Evolutionary conservation across 2,797 vertebrate genomes (phyloP).

Genomic region (Sebastes itinus): DNA sequence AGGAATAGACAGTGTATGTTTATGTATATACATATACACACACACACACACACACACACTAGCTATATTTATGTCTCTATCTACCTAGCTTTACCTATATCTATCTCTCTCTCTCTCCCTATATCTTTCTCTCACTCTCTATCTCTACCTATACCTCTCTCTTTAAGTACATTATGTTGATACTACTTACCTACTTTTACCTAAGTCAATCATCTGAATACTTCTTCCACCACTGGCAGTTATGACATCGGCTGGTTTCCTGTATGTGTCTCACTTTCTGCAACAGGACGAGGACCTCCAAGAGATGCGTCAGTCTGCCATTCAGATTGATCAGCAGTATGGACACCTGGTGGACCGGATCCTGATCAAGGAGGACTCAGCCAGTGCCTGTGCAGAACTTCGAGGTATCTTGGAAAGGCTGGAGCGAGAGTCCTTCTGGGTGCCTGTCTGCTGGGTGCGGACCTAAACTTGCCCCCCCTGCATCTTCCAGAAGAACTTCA

Average conservation of each 20-base stretch:
- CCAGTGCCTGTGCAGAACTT: conserved; percentile 87
- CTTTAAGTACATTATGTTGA: too few species aligned
- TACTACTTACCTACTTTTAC: background rate
- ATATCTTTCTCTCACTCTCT: too few species aligned
- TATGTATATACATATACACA: too few species aligned
- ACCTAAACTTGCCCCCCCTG: conserved; percentile 72
- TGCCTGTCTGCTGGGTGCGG: conserved; percentile 91
- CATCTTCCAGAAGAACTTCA: conserved; percentile 15
- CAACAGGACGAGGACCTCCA: conserved; percentile 91
- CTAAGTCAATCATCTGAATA: background rate
- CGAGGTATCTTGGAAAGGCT: conserved; percentile 87
- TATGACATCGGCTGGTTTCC: background rate
- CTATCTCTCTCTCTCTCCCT: too few species aligned
- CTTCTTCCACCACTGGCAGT: background rate
- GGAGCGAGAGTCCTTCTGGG: conserved; percentile 91
- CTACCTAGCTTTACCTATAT: too few species aligned
- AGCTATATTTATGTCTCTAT: too few species aligned
- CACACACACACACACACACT: too few species aligned
- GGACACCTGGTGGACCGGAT: conserved; percentile 92
- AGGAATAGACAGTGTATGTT: background rate
- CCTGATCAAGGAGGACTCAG: conserved; percentile 91
- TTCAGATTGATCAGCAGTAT: conserved; percentile 91
- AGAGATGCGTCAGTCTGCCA: conserved; percentile 91
- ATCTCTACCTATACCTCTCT: too few species aligned
- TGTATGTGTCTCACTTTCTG: background rate